Evolutionary conservation across 1,140 invertebrate genomes (phyloP), one percentile per base, ranked within the genome.

Genomic region (Anoplophora glabripennis): DNA sequence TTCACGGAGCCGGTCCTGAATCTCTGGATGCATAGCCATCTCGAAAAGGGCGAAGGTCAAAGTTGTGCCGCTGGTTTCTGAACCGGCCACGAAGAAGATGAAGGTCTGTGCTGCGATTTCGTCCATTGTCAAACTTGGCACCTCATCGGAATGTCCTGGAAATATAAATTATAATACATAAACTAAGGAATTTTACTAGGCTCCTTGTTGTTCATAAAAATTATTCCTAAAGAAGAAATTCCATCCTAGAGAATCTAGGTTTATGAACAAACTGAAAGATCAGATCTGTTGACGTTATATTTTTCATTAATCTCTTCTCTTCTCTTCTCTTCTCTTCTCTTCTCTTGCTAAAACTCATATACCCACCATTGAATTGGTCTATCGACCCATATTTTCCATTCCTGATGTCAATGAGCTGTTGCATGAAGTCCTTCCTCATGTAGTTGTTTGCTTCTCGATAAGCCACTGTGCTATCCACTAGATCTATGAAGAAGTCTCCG

Each of bases 61-160:
- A 0, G 83, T 76, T 1, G 79, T 79, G 2, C 83, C 79, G 0
- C 85, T 84, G 0, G 87, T 86, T 54, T 88, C 86, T 69, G 83
- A 87, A 8, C 86, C 86, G 36, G 84, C 86, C 7, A 83, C 59
- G 58, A 85, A 81, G 59, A 86, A 85, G 1, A 85, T 72, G 21
- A 84, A 80, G 0, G 77, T 74, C 67, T 86, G 81, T 0, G 81
- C 81, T 0, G 82, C 75, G 12, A 80, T 71, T 7, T 71, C 36
- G 48, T 78, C 74, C 41, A 77, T 21, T 0, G 76, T 75, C 36
- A 78, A 21, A 9, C 38, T 41, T 15, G 17, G 4, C 21, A 28
- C 3, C 3, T 28, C 21, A 81, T 5, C 5, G 2, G 21, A 5
- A 28, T 28, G 21, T 5, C 21, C 21, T 28, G 21, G 5, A 28